Conservation (phyloP, 2,888 invertebrate species). For the Spodoptera exigua region DNA sequence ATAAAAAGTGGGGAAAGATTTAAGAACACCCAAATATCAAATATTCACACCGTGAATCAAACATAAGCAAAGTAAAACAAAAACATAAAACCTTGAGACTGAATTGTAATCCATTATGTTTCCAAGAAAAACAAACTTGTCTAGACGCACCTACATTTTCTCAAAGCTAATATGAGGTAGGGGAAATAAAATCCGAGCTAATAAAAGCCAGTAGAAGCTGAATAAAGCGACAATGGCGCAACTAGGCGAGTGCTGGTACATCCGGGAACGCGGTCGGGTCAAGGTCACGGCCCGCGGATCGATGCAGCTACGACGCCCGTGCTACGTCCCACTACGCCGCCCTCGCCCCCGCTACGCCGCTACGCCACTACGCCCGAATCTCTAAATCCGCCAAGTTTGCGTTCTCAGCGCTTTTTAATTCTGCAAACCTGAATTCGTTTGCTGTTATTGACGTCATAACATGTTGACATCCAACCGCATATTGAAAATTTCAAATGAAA, state of each 20-base stretch:
- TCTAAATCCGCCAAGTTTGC: constrained; percentile 59
- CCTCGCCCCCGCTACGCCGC: constrained; percentile 61
- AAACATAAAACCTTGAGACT: constrained; percentile 47
- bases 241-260: constrained; percentile 80
- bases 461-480: constrained; percentile 38
- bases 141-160: constrained; percentile 64
- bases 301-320: constrained; percentile 89
- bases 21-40: constrained; percentile 35
- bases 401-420: constrained; percentile 61
- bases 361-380: constrained; percentile 68
- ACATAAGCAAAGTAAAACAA: constrained; percentile 16
- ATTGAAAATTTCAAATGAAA: constrained; percentile 50
- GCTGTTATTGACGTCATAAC: constrained; percentile 54
- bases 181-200: constrained; percentile 76
- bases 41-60: constrained; percentile 41
- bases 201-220: constrained; percentile 80
- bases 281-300: constrained; percentile 91
- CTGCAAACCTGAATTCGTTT: constrained; percentile 55
- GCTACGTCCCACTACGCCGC: constrained; percentile 70
- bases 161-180: constrained; percentile 61
- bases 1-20: constrained; percentile 34
- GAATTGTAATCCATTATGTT: constrained; percentile 47
- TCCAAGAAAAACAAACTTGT: constrained; percentile 54
- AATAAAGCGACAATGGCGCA: constrained; percentile 83
- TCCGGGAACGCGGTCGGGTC: constrained; percentile 90